These are phyloP conservation scores for Homarus gammarus DNA, from an alignment of 2,888 invertebrate genomes.

Conservation along the genomic window DNA sequence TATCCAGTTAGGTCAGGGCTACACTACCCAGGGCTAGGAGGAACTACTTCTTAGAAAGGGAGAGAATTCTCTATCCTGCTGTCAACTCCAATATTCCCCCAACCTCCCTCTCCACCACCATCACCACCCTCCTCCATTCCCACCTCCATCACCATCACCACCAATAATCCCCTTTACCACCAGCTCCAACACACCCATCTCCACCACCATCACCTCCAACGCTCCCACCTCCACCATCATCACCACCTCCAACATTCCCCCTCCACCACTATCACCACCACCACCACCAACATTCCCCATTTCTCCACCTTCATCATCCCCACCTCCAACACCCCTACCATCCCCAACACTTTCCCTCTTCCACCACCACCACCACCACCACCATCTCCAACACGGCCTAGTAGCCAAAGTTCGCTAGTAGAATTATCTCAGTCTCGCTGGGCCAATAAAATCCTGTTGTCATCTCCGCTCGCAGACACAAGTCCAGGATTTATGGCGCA, in stretches of 20 bases:
- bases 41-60: too few relatives aligned
- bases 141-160: neutral
- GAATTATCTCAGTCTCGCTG: neutral
- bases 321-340: too few relatives aligned
- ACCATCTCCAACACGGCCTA: too few relatives aligned
- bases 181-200: neutral
- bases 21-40: too few relatives aligned
- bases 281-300: neutral
- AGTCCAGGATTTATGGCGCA: neutral
- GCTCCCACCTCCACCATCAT: neutral
- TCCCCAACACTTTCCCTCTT: neutral
- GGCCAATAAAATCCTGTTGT: neutral
- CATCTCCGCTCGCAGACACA: constrained; percentile 2
- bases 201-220: neutral
- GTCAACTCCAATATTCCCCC: neutral
- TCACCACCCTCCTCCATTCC: neutral
- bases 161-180: neutral
- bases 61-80: neutral
- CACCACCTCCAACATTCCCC: neutral
- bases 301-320: neutral
- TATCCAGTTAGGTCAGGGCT: too few relatives aligned
- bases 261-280: neutral
- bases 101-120: neutral
- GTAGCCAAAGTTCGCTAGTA: too few relatives aligned
- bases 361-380: neutral